Conservation (phyloP, 2,113 vertebrate genomes). For the Rhabdornis inornatus region DNA sequence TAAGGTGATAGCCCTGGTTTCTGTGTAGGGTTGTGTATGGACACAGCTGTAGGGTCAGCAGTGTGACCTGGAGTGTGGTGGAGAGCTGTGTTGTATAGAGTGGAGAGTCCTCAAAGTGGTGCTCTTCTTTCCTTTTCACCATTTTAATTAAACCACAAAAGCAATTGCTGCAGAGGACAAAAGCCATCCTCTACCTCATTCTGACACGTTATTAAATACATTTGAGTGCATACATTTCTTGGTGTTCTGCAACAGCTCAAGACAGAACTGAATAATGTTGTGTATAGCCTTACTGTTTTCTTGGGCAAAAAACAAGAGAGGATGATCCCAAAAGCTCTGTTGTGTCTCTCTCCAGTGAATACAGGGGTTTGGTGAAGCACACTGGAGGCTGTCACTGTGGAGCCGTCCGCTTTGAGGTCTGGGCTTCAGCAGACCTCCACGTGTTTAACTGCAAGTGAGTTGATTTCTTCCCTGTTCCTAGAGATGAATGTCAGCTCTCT, state of each 20-base stretch:
- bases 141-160: not conserved
- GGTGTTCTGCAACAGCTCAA: not conserved
- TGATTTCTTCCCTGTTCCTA: not conserved
- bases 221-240: not conserved
- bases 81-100: not conserved
- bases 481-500: not conserved
- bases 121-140: not conserved
- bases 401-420: slow-evolving; percentile 88
- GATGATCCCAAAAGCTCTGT: not conserved
- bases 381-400: slow-evolving; percentile 93
- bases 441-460: slow-evolving; percentile 96
- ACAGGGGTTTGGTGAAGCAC: slow-evolving; percentile 86
- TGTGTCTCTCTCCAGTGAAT: slow-evolving; percentile 66
- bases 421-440: slow-evolving; percentile 83
- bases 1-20: not conserved
- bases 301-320: not conserved
- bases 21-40: not conserved
- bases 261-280: not conserved
- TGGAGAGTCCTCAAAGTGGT: not conserved
- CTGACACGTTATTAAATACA: not conserved
- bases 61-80: not conserved
- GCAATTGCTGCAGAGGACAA: not conserved
- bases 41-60: not conserved
- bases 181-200: not conserved
- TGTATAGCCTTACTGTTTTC: not conserved